These are phyloP conservation scores for Mirounga angustirostris DNA, from an alignment of 2,113 vertebrate genomes.

Conservation along the genomic window DNA sequence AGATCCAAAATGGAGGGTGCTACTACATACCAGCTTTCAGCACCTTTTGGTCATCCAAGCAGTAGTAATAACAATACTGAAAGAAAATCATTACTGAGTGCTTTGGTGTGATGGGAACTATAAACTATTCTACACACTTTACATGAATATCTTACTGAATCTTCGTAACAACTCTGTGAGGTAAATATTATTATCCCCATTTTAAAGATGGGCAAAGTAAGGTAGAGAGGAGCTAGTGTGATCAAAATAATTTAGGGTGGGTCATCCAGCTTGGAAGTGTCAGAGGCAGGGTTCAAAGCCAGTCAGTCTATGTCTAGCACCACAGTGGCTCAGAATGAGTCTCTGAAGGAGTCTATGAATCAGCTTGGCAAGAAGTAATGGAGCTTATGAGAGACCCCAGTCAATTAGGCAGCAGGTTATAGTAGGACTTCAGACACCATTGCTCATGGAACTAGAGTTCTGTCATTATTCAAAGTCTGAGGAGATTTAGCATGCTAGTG, in stretches of 20 bases:
- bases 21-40: neutral
- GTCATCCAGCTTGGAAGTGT: neutral
- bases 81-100: neutral
- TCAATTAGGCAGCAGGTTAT: neutral
- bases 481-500: neutral
- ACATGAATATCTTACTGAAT: neutral
- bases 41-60: neutral
- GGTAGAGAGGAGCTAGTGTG: neutral
- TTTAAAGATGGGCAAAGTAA: neutral
- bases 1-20: neutral
- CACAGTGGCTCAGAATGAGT: neutral
- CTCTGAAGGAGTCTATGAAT: neutral
- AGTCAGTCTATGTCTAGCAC: neutral
- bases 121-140: neutral
- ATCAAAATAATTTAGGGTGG: neutral
- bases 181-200: neutral
- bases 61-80: neutral
- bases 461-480: neutral
- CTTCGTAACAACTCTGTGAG: neutral
- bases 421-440: neutral
- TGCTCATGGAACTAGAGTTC: neutral
- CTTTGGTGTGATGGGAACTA: neutral
- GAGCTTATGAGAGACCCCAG: neutral
- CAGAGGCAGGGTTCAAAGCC: neutral
- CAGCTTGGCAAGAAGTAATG: neutral